A percentile compares a stretch with the other conserved stretches of the same genome.
These are phyloP conservation scores for Ectropis crepuscularia DNA, from an alignment of 2,888 invertebrate genomes.

Conservation along the genomic window DNA sequence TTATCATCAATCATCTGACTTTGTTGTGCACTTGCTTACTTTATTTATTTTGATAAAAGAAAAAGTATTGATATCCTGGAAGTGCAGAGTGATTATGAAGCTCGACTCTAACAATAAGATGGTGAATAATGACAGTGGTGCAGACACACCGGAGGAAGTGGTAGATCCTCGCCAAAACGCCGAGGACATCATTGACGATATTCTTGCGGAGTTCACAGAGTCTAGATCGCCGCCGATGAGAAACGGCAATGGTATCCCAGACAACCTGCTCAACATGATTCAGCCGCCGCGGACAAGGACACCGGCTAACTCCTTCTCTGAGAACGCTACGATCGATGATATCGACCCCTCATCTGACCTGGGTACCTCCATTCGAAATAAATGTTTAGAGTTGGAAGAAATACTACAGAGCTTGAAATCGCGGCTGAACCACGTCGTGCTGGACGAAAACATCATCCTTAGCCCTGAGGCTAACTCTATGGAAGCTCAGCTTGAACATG, in stretches of 20 bases:
- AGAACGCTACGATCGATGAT: constrained; percentile 74
- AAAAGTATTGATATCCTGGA: constrained; percentile 60
- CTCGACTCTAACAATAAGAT: constrained; percentile 81
- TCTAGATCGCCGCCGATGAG: constrained; percentile 68
- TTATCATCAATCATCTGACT: constrained; percentile 74
- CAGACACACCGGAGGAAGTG: constrained; percentile 74
- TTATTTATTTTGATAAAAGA: constrained; percentile 70
- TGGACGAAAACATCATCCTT: constrained; percentile 79
- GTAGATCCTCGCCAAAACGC: constrained; percentile 78
- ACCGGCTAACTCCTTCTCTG: constrained; percentile 78
- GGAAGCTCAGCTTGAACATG: constrained; percentile 80
- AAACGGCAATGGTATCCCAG: constrained; percentile 70
- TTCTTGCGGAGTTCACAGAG: constrained; percentile 78
- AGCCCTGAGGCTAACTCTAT: constrained; percentile 80
- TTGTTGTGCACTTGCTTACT: constrained; percentile 47
- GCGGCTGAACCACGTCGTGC: constrained; percentile 78
- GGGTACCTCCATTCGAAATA: constrained; percentile 79
- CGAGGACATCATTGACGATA: constrained; percentile 79
- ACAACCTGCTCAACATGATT: constrained; percentile 72
- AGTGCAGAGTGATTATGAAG: constrained; percentile 65
- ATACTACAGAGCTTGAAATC: constrained; percentile 81
- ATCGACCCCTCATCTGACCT: constrained; percentile 81
- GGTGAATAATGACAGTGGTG: constrained; percentile 74
- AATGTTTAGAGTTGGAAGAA: constrained; percentile 80
- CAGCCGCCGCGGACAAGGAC: constrained; percentile 78